phyloP scores from a whole-genome alignment of 2,113 vertebrate genomes.

The Paradoxurus hermaphroditus region DNA sequence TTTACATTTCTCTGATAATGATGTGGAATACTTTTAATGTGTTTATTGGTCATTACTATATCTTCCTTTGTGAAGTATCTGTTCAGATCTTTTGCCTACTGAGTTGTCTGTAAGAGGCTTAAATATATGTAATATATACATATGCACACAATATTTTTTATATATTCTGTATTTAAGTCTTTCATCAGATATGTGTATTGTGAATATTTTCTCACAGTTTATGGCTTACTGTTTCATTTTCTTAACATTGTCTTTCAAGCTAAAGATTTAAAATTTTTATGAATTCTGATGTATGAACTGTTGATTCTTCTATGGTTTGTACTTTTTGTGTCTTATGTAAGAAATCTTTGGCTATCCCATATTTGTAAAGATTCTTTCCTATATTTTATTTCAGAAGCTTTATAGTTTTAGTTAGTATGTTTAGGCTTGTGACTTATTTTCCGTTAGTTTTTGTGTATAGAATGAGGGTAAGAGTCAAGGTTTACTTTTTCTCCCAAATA shows the following conservation, averaged over 20 bases:
- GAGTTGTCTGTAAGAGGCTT: background rate
- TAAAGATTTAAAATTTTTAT: background rate
- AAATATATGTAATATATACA: background rate
- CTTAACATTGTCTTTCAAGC: background rate
- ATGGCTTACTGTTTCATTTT: background rate
- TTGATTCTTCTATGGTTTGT: background rate
- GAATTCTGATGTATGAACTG: background rate
- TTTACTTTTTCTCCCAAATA: background rate
- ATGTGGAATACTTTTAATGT: background rate
- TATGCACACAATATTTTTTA: too few species aligned
- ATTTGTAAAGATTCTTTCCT: background rate
- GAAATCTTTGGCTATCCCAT: background rate
- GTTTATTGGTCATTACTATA: background rate
- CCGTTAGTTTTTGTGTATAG: background rate
- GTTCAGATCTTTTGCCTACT: background rate
- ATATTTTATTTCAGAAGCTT: background rate
- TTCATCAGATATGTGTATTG: background rate
- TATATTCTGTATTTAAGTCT: background rate
- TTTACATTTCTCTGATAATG: background rate
- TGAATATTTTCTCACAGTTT: background rate
- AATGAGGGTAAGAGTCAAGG: background rate
- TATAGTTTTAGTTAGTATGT: background rate
- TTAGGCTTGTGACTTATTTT: conserved; percentile 20
- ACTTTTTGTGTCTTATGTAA: background rate
- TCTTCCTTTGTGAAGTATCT: background rate